Percentiles rank a stretch among this genome's conserved stretches.
Evolutionary conservation across 1,140 invertebrate species (phyloP).

Genomic region (Drosophila tani): DNA sequence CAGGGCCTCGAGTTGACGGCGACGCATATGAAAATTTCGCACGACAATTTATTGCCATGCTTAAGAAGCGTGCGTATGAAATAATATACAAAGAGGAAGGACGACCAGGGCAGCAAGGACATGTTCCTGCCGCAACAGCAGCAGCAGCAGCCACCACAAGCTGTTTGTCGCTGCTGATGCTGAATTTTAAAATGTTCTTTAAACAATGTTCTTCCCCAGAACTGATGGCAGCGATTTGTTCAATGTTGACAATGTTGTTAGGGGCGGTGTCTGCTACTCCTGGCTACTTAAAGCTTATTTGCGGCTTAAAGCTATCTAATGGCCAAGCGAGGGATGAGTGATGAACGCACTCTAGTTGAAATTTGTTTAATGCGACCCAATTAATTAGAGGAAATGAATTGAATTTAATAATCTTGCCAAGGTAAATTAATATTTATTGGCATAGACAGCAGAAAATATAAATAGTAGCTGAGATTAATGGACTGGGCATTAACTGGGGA

Average conservation of each 20-base stretch:
- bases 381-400: slow-evolving; percentile 32
- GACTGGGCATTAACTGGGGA: neutral
- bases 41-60: slow-evolving; percentile 77
- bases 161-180: slow-evolving; percentile 42
- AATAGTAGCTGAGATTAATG: slow-evolving; percentile 4
- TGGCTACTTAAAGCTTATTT: slow-evolving; percentile 47
- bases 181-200: slow-evolving; percentile 82
- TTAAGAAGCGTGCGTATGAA: slow-evolving; percentile 81
- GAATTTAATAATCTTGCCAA: slow-evolving; percentile 12
- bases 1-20: slow-evolving; percentile 40
- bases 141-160: slow-evolving; percentile 23
- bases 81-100: slow-evolving; percentile 68
- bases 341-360: slow-evolving; percentile 18
- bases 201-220: slow-evolving; percentile 64
- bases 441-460: neutral
- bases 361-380: slow-evolving; percentile 32
- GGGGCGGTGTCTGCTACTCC: neutral
- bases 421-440: slow-evolving; percentile 33
- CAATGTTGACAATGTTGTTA: slow-evolving; percentile 57
- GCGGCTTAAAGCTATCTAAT: slow-evolving; percentile 39
- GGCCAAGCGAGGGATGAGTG: slow-evolving; percentile 26
- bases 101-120: slow-evolving; percentile 22
- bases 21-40: slow-evolving; percentile 78
- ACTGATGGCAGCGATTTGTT: slow-evolving; percentile 79
- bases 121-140: slow-evolving; percentile 34